phyloP scores from a whole-genome alignment of 2,888 invertebrate species.

The Clostera curtula region DNA sequence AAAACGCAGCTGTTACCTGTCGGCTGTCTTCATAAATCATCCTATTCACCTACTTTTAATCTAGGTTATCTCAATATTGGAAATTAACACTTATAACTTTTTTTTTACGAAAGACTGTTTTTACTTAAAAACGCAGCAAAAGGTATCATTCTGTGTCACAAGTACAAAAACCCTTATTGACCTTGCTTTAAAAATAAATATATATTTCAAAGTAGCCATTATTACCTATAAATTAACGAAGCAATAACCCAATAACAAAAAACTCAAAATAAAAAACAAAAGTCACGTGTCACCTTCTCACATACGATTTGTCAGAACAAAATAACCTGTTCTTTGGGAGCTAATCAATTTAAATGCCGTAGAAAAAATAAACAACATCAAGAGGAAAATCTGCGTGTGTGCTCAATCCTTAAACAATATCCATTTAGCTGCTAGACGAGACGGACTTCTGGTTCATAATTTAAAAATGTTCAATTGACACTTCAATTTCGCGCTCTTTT shows the following conservation, averaged over 20 bases:
- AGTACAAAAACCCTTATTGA: too few relatives aligned
- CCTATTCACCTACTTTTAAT: too few relatives aligned
- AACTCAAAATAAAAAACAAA: background rate
- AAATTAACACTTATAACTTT: too few relatives aligned
- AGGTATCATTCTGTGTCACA: too few relatives aligned
- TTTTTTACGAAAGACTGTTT: too few relatives aligned
- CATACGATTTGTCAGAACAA: slow-evolving; percentile 1
- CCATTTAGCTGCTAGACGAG: slow-evolving; percentile 19
- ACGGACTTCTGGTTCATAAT: slow-evolving; percentile 19
- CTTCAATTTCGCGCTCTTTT: slow-evolving; percentile 1
- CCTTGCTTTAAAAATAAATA: too few relatives aligned
- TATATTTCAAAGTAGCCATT: too few relatives aligned
- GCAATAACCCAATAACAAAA: background rate
- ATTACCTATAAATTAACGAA: too few relatives aligned
- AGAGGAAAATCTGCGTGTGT: slow-evolving; percentile 21
- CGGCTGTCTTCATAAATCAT: too few relatives aligned
- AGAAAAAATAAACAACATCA: slow-evolving; percentile 12
- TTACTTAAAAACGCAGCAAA: too few relatives aligned
- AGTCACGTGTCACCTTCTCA: slow-evolving; percentile 1
- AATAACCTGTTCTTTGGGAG: slow-evolving; percentile 14
- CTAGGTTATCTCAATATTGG: too few relatives aligned
- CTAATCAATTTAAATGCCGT: background rate
- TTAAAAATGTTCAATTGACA: slow-evolving; percentile 5
- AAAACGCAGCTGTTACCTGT: too few relatives aligned
- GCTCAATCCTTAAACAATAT: slow-evolving; percentile 23